Evolutionary conservation across 2,888 invertebrate species (phyloP), one percentile per base, ranked within the genome.

Genomic region (Listrodromus nycthemerus): DNA sequence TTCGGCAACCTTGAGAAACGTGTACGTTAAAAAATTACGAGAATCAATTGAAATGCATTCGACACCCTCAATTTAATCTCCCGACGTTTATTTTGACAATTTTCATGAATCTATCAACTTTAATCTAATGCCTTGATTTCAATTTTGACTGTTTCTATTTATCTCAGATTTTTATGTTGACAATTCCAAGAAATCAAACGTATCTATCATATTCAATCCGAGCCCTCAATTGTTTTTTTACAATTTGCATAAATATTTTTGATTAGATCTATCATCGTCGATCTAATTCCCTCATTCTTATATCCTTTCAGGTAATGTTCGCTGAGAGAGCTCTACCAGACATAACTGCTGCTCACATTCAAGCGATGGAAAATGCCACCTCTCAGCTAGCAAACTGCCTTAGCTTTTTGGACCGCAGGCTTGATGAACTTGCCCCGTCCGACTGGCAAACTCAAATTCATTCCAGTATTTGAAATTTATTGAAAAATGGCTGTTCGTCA

Each of bases 361-460:
- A 94, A 45, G 93, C 94, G 81, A 91, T 94, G 87, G 94, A 95
- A 88, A 93, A 94, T 73, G 94, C 94, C 13, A 94, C 94, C 0
- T 91, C 92, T 76, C 92, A 92, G 81, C 89, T 94, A 78, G 89
- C 93, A 13, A 93, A 92, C 69, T 93, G 94, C 83, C 93, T 94
- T 1, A 91, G 93, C 69, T 94, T 94, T 89, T 90, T 95, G 73
- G 94, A 94, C 87, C 90, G 94, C 81, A 90, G 94, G 86, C 91
- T 94, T 70, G 94, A 94, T 85, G 94, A 95, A 87, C 89, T 95
- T 27, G 89, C 93, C 80, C 94, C 94, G 10, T 80, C 90, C 8
- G 93, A 94, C 75, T 94, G 94, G 94, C 93, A 93, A 89, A 88
- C 90, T 48, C 92, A 93, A 88, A 91, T 93, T 52, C 86, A 86